Percentiles rank a stretch among this genome's conserved stretches.
Conservation (phyloP, 2,888 invertebrate genomes). For the Erynnis tages region DNA sequence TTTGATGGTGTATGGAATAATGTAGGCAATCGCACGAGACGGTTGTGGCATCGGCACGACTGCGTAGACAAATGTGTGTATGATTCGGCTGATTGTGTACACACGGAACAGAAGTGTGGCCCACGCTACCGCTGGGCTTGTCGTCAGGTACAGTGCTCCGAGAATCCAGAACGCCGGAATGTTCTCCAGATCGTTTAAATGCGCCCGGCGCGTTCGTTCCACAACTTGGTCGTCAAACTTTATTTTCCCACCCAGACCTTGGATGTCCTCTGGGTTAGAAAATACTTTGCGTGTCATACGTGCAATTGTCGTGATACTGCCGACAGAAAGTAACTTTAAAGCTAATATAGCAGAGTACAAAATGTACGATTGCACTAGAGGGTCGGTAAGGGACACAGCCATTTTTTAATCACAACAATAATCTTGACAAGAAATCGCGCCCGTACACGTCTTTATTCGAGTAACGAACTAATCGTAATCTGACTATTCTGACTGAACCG, state of each 20-base stretch:
- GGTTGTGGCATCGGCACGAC: conserved; percentile 83
- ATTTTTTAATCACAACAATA: conserved; percentile 25
- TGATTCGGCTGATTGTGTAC: conserved; percentile 78
- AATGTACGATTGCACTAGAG: conserved; percentile 44
- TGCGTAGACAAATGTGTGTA: conserved; percentile 85
- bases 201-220: conserved; percentile 77
- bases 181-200: conserved; percentile 88
- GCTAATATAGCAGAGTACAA: conserved; percentile 48
- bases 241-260: conserved; percentile 43
- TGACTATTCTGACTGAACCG: no score
- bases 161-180: conserved; percentile 84
- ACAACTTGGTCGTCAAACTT: conserved; percentile 59
- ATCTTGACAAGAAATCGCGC: no score
- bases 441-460: not conserved
- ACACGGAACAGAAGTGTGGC: conserved; percentile 66
- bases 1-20: conserved; percentile 46
- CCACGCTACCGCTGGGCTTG: conserved; percentile 71
- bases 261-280: conserved; percentile 45
- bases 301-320: conserved; percentile 40
- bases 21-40: conserved; percentile 56
- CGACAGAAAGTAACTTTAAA: conserved; percentile 45
- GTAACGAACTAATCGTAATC: no score
- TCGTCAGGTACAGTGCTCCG: conserved; percentile 82
- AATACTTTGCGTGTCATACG: conserved; percentile 48
- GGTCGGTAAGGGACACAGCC: conserved; percentile 39